Evolutionary conservation across 2,113 vertebrate genomes (phyloP), one percentile per base, ranked within the genome.

Genomic region (Syngnathus scovelli): DNA sequence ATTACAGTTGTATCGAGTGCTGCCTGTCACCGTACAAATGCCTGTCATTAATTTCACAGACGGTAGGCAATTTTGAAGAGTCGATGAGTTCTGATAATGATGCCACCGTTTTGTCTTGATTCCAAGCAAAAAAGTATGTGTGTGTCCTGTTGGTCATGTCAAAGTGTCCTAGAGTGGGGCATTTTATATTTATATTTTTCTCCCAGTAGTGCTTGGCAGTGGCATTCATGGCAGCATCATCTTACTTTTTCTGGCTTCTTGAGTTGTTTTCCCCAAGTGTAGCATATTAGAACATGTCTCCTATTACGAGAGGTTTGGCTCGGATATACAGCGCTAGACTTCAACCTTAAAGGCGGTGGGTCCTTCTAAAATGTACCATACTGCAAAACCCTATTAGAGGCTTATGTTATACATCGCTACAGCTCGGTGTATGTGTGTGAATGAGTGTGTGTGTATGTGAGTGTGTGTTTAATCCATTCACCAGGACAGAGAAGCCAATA

Each of bases 1-100:
- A 89, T 87, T 86, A 86, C 83, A 77, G 78, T 83, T 85, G 84
- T 76, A 84, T 66, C 77, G 75, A 79, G 76, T 65, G 78, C 79
- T 54, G 78, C 72, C 80, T 88, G 86, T 87, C 87, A 79, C 76
- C 68, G 77, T 77, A 79, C 84, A 86, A 87, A 90, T 83, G 86
- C 71, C 70, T 16, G 52, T 83, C 84, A 87, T 88, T 90, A 83
- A 88, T 87, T 90, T 80, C 70, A 69, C 67, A 64, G 77, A 76
- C 82, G 69, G 82, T 69, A 78, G 84, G 84, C 84, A 83, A 87
- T 87, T 85, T 82, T 67, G 21, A 78, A 81, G 84, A 75, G 80
- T 77, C 76, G 78, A 74, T 81, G 75, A 69, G 74, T 86, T 84
- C 61, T 58, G 75, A 80, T 86, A 81, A 85, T 83, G 77, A 80